These are phyloP conservation scores for Helicoverpa zea DNA, from an alignment of 1,140 invertebrate species.

Conservation along the genomic window DNA sequence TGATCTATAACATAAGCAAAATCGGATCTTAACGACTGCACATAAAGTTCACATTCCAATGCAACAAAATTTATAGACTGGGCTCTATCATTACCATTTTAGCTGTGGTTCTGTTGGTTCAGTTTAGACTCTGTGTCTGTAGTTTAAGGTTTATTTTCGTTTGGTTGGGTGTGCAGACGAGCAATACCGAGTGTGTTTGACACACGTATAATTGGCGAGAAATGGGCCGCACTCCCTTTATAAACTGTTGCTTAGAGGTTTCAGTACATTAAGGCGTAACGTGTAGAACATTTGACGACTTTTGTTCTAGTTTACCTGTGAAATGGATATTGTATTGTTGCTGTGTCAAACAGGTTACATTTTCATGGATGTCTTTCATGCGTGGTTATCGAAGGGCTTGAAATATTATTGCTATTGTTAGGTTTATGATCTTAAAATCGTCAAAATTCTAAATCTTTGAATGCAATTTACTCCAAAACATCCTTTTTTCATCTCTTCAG, in stretches of 20 bases:
- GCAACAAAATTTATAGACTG: constrained; percentile 57
- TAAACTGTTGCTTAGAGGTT: constrained; percentile 51
- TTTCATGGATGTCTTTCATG: no score
- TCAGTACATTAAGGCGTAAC: constrained; percentile 45
- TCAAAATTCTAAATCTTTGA: no score
- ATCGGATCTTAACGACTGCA: constrained; percentile 53
- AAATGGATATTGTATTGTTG: constrained; percentile 16
- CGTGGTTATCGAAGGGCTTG: no score
- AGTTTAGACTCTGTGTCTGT: constrained; percentile 53
- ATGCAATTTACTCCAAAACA: no score
- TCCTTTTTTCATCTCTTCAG: no score
- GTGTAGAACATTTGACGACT: constrained; percentile 7
- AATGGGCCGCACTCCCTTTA: constrained; percentile 59
- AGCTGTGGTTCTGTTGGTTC: constrained; percentile 21
- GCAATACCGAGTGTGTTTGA: constrained; percentile 64
- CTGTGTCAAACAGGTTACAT: background rate
- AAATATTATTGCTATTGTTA: no score
- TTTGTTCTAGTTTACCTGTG: constrained; percentile 28
- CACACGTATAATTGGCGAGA: constrained; percentile 68
- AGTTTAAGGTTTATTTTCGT: constrained; percentile 56
- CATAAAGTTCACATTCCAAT: constrained; percentile 62
- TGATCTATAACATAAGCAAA: constrained; percentile 67
- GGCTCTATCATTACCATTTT: constrained; percentile 67
- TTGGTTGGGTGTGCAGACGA: constrained; percentile 40
- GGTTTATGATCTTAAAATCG: no score